Conservation (phyloP, 2,113 vertebrate species). For the Edolisoma coerulescens region DNA sequence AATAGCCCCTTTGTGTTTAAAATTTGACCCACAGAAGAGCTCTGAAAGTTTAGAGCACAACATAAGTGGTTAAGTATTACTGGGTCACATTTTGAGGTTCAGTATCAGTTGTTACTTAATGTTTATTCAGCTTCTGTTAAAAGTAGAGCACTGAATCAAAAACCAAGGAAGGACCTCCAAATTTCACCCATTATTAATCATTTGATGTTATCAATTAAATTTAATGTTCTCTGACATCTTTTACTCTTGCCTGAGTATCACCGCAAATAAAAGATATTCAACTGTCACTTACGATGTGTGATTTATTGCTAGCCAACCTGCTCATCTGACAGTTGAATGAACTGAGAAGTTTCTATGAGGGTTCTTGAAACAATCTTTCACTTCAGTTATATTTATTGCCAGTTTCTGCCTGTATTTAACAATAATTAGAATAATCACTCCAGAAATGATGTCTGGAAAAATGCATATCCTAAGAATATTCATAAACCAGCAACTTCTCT, state of each 20-base stretch:
- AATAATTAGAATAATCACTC: background rate
- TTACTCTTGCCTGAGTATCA: background rate
- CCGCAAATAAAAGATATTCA: background rate
- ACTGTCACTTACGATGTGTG: background rate
- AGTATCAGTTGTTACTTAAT: background rate
- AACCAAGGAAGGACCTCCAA: background rate
- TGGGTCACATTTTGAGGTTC: slow-evolving; percentile 6
- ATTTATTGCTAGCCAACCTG: background rate
- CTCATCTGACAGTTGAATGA: background rate
- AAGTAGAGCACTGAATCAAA: background rate
- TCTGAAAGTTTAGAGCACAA: background rate
- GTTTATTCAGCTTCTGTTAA: background rate
- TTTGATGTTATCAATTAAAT: background rate
- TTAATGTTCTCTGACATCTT: background rate
- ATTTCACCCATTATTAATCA: background rate
- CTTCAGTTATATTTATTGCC: background rate
- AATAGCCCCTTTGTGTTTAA: slow-evolving; percentile 12
- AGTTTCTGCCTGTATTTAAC: background rate
- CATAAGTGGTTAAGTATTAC: background rate
- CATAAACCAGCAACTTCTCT: background rate
- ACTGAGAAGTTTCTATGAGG: background rate
- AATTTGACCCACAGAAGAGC: slow-evolving; percentile 5
- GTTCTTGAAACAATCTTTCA: background rate
- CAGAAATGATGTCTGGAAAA: background rate
- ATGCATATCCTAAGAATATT: background rate